Base-by-base conservation (phyloP, 2,797 vertebrate species). In the Alfaro cultratus region DNA sequence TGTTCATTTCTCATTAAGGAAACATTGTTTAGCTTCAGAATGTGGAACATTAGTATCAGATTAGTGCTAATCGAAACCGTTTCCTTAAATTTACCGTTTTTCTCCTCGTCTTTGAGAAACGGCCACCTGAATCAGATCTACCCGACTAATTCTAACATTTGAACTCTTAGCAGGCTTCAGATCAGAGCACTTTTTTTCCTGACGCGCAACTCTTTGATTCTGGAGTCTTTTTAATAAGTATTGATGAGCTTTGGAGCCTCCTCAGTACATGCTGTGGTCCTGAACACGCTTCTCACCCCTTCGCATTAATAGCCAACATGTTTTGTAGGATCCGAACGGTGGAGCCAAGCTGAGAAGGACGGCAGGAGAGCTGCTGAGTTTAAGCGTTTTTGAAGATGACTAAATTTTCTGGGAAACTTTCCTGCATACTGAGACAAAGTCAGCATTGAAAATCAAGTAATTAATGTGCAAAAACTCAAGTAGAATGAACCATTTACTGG, bases 1-100 rank as follows among this genome's bases (percentile, higher is more conserved):
- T 91, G 96, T 97, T 88, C 94, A 87, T 94, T 95, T 96, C 94
- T 96, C 94, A 95, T 80, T 94, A 95, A 95, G 64, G 94, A 95
- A 94, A 94, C 77, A 62, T 90, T 93, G 90, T 96, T 95, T 92
- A 95, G 93, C 95, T 96, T 96, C 95, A 96, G 90, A 94, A 95
- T 90, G 85, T 94, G 89, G 79, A 95, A 86, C 81, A 84, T 91
- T 93, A 92, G 10, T 93, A 77, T 86, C 62, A 21, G 76, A 86
- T 94, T 93, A 77, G 94, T 95, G 91, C 88, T 89, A 96, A 92
- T 83, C 86, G 92, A 95, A 95, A 95, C 93, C 70, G 75, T 88
- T 88, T 86, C 83, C 45, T 80, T 87, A 83, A 10, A 73, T 62
- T 80, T 81, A 87, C 70, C 1, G 16, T 82, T 91, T 86, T 85